A percentile compares a stretch with the other conserved stretches of the same genome.
phyloP scores from a whole-genome alignment of 2,797 vertebrate genomes.

The Anas acuta region DNA sequence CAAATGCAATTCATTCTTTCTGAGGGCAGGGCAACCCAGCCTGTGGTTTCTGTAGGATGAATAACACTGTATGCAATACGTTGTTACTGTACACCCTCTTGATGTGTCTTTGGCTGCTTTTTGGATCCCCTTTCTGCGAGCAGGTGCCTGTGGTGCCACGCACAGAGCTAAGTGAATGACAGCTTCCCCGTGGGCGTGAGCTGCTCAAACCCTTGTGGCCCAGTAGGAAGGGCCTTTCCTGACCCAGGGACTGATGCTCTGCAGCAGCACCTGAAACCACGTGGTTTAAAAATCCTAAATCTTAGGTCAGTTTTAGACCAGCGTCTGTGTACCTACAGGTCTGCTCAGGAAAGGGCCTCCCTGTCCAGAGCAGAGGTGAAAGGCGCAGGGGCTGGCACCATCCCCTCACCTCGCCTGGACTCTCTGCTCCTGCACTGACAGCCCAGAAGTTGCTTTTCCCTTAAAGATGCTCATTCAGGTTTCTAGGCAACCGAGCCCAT shows the following conservation, averaged over 20 bases:
- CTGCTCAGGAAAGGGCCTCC: background rate
- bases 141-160: background rate
- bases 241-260: background rate
- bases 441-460: conserved; percentile 60
- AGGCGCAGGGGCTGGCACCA: background rate
- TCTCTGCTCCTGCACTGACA: conserved; percentile 38
- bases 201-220: background rate
- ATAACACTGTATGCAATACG: background rate
- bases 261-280: background rate
- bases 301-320: background rate
- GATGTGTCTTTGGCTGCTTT: background rate
- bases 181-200: background rate
- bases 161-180: background rate
- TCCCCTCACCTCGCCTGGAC: background rate
- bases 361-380: background rate
- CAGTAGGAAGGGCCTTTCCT: background rate
- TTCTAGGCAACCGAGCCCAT: conserved; percentile 73
- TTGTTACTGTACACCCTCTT: background rate
- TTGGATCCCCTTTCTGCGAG: background rate
- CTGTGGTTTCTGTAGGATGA: background rate
- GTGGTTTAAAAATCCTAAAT: background rate
- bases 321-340: background rate
- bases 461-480: conserved; percentile 66
- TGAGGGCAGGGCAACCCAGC: background rate
- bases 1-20: background rate